phyloP scores from a whole-genome alignment of 2,113 vertebrate species.

The Pelvicachromis taeniatus region DNA sequence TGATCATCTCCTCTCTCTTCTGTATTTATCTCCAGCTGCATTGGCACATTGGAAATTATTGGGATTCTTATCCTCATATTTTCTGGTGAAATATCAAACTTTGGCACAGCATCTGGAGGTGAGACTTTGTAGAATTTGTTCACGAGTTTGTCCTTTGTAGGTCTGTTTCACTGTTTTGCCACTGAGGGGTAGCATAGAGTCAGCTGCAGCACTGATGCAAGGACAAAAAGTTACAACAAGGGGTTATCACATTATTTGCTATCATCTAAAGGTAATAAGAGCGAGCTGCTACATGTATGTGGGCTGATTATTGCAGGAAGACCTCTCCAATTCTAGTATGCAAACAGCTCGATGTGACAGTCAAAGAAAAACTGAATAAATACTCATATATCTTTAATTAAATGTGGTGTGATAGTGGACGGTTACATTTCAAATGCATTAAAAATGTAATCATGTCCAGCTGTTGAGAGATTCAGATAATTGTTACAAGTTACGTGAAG shows the following conservation, averaged over 20 bases:
- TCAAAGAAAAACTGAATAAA: slow-evolving; percentile 38
- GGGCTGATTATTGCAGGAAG: neutral
- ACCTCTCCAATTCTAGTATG: slow-evolving; percentile 32
- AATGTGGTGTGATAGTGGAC: slow-evolving; percentile 25
- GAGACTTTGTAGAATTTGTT: slow-evolving; percentile 3
- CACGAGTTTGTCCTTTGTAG: neutral
- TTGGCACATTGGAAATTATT: slow-evolving; percentile 41
- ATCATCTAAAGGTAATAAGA: slow-evolving; percentile 43
- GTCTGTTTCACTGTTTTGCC: slow-evolving; percentile 29
- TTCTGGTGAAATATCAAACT: slow-evolving; percentile 39
- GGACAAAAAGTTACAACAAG: slow-evolving; percentile 16
- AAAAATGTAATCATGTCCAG: slow-evolving; percentile 27
- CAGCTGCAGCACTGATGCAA: slow-evolving; percentile 24
- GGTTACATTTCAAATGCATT: slow-evolving; percentile 49
- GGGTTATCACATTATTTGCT: slow-evolving; percentile 56
- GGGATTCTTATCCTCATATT: slow-evolving; percentile 49
- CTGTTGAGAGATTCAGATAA: neutral
- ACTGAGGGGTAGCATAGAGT: slow-evolving; percentile 73
- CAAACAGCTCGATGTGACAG: slow-evolving; percentile 33
- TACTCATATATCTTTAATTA: slow-evolving; percentile 29
- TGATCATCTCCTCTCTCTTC: slow-evolving; percentile 59
- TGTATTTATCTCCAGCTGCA: slow-evolving; percentile 58
- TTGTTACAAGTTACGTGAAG: neutral
- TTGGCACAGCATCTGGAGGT: neutral
- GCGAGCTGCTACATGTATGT: neutral